Evolutionary conservation across 2,113 vertebrate genomes (phyloP).

Genomic region (Fregata magnificens): DNA sequence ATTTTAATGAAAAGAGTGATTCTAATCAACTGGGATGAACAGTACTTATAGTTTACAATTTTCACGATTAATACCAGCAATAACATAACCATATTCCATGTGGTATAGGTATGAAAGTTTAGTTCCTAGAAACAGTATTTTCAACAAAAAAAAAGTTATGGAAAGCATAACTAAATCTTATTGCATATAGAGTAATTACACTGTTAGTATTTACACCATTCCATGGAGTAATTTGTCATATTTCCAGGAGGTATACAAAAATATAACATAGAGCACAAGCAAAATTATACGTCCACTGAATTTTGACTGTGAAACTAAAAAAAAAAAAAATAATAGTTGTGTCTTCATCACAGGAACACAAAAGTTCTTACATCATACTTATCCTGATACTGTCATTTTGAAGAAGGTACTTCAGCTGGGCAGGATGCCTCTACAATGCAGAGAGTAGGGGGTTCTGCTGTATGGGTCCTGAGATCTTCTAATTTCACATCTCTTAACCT

Average conservation of each 20-base stretch:
- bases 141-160: neutral
- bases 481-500: neutral
- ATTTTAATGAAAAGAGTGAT: neutral
- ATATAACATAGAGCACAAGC: neutral
- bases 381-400: accelerated
- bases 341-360: neutral
- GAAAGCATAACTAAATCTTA: neutral
- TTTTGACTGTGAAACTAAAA: neutral
- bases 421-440: neutral
- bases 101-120: neutral
- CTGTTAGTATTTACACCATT: neutral
- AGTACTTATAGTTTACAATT: neutral
- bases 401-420: neutral
- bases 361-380: neutral
- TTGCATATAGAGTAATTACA: neutral
- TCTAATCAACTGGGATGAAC: neutral
- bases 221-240: neutral
- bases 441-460: neutral
- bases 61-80: neutral
- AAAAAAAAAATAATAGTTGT: neutral
- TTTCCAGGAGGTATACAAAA: neutral
- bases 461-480: neutral
- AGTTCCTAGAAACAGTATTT: neutral
- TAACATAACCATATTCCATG: neutral
- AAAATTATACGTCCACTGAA: neutral